Evolutionary conservation across 2,113 vertebrate genomes (phyloP), one percentile per base, ranked within the genome.

Genomic region (Megalops atlanticus): DNA sequence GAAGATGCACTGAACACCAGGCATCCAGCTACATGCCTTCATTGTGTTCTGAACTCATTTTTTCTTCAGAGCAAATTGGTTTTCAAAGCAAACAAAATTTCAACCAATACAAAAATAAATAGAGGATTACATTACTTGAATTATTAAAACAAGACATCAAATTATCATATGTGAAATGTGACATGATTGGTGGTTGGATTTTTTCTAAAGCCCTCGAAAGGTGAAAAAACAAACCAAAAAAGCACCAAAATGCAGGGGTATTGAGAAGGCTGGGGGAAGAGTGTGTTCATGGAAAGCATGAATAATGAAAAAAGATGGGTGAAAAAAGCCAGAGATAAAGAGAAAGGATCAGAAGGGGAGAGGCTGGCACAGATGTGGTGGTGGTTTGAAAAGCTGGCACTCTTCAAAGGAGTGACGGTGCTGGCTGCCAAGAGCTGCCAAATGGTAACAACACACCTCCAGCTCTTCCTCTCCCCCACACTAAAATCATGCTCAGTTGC

Each of bases 351-450:
- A 91, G 90, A 90, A 91, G 91, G 87, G 90, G 89, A 88, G 88
- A 85, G 91, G 90, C 90, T 92, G 91, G 91, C 90, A 92, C 90
- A 47, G 89, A 83, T 77, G 45, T 83, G 87, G 87, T 78, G 92
- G 89, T 86, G 86, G 88, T 92, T 93, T 92, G 92, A 93, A 93
- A 93, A 93, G 90, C 93, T 92, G 93, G 92, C 92, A 93, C 86
- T 88, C 89, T 85, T 88, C 87, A 88, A 88, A 90, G 82, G 86
- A 91, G 89, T 89, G 70, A 88, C 85, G 76, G 88, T 87, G 82
- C 49, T 71, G 87, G 86, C 85, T 90, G 91, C 90, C 92, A 90
- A 92, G 84, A 40, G 86, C 87, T 92, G 93, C 93, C 92, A 92
- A 92, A 84, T 91, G 89, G 88, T 87, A 88, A 88, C 91, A 88